Conservation (phyloP, 1,140 invertebrate genomes). For the Triops longicaudatus region DNA sequence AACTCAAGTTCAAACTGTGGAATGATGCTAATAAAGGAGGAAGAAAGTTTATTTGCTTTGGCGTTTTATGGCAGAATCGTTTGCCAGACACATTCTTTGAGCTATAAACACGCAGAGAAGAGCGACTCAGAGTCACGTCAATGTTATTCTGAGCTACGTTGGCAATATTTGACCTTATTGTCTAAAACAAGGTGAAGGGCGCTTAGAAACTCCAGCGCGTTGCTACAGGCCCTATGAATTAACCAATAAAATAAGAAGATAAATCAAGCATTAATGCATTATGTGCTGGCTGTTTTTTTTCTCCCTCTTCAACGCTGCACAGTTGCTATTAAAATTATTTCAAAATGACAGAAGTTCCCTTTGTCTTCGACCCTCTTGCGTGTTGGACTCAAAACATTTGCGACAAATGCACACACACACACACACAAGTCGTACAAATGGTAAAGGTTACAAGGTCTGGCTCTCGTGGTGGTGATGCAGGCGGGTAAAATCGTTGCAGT, state of each 20-base stretch:
- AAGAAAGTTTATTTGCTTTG: neutral
- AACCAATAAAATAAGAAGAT: too few species aligned
- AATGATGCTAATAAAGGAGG: neutral
- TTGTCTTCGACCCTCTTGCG: too few species aligned
- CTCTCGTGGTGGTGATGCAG: neutral
- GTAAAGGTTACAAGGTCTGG: neutral
- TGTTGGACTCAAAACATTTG: too few species aligned
- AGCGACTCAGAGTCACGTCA: neutral
- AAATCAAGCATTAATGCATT: too few species aligned
- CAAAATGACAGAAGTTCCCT: too few species aligned
- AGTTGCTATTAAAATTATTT: too few species aligned
- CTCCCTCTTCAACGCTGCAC: too few species aligned
- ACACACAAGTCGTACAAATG: neutral
- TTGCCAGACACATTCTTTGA: neutral
- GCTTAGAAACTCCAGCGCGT: neutral
- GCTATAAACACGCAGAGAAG: neutral
- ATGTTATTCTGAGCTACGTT: neutral
- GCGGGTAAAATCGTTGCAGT: neutral
- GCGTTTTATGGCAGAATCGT: constrained; percentile 11
- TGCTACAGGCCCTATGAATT: neutral
- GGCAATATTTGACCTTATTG: neutral
- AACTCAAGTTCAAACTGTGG: neutral
- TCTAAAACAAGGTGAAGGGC: neutral
- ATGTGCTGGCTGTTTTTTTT: too few species aligned
- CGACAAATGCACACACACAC: too few species aligned